Evolutionary conservation across 2,113 vertebrate species (phyloP), one percentile per base, ranked within the genome.

Genomic region (Lasiurus cinereus): DNA sequence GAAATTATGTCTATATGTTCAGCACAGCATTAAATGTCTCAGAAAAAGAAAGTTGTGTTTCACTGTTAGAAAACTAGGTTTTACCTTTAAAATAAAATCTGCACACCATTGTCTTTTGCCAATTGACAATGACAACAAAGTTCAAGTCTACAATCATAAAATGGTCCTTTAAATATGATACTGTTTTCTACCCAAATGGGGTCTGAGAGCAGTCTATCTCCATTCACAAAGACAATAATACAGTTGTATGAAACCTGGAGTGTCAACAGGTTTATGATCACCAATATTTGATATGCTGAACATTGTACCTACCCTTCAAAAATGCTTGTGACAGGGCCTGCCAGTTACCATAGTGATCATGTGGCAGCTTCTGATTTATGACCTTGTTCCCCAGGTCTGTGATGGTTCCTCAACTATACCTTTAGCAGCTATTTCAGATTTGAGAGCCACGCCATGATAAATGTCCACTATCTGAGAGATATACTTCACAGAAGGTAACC

Each of bases 281-380:
- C 84, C 95, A 95, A 97, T 96, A 97, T 97, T 54, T 98, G 98
- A 99, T 98, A 98, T 98, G 98, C 98, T 97, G 97, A 98, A 98
- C 98, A 98, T 96, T 96, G 98, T 97, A 97, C 97, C 97, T 96
- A 97, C 96, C 94, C 89, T 98, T 98, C 97, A 97, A 97, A 88
- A 96, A 11, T 29, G 94, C 96, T 95, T 96, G 94, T 94, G 54
- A 97, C 98, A 97, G 97, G 91, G 54, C 97, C 97, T 97, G 96
- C 96, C 83, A 96, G 98, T 99, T 98, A 98, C 98, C 98, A 99
- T 99, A 98, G 98, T 96, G 97, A 99, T 98, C 96, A 78, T 93
- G 92, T 98, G 97, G 96, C 98, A 97, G 97, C 93, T 95, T 95
- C 80, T 89, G 98, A 98, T 98, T 98, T 98, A 99, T 98, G 97